These are phyloP conservation scores for Congeria kusceri DNA, from an alignment of 2,888 invertebrate species.

Conservation along the genomic window DNA sequence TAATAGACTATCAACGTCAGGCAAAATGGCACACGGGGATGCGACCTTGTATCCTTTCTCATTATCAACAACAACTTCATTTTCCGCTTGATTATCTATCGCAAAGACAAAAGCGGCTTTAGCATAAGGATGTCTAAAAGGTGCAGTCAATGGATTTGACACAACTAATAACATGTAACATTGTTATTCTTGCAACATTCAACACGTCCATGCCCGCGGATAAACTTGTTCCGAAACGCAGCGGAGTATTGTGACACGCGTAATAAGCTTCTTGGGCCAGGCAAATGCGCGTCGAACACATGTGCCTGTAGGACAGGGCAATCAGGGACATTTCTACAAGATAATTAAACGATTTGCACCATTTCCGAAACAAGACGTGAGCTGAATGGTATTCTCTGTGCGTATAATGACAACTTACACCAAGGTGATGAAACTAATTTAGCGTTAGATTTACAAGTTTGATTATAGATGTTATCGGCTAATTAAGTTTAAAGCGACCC, in stretches of 20 bases:
- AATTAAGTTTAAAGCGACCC: conserved; percentile 39
- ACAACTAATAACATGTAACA: conserved; percentile 40
- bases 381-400: conserved; percentile 25
- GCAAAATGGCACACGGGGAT: too few species aligned
- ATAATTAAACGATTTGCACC: conserved; percentile 7
- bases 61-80: conserved; percentile 25
- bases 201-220: neutral
- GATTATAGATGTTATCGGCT: conserved; percentile 35
- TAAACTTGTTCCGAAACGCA: too few species aligned
- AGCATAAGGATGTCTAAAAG: neutral
- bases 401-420: conserved; percentile 14
- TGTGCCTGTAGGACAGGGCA: too few species aligned
- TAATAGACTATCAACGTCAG: too few species aligned
- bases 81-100: conserved; percentile 31
- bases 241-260: too few species aligned
- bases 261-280: too few species aligned
- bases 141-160: conserved; percentile 39
- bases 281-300: too few species aligned
- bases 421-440: conserved; percentile 33
- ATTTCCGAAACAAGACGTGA: neutral
- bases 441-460: conserved; percentile 7
- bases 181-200: conserved; percentile 13
- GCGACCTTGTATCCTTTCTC: too few species aligned
- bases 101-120: too few species aligned
- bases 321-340: neutral